Conservation (phyloP, 2,888 invertebrate genomes). For the Hololepta plana region DNA sequence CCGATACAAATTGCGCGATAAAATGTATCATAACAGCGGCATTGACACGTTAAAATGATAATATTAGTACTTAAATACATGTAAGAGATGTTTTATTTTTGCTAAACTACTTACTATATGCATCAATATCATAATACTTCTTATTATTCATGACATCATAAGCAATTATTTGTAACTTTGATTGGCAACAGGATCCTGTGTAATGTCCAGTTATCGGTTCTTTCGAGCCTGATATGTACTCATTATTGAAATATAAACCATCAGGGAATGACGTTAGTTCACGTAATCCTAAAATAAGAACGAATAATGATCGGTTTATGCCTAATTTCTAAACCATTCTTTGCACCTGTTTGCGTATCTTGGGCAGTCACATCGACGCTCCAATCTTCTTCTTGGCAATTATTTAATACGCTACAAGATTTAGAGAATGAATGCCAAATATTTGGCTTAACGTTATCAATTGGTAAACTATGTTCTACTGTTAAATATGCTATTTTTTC, state of each 20-base stretch:
- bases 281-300: constrained; percentile 30
- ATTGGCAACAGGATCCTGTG: constrained; percentile 54
- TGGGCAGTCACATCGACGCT: constrained; percentile 46
- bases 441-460: constrained; percentile 16
- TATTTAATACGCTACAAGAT: constrained; percentile 27
- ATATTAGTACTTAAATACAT: not conserved
- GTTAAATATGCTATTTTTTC: constrained; percentile 27
- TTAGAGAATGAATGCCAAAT: constrained; percentile 25
- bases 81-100: not conserved
- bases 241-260: constrained; percentile 41
- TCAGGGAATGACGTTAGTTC: constrained; percentile 37
- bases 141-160: constrained; percentile 51
- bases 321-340: too few species aligned
- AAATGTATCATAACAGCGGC: not conserved
- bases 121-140: constrained; percentile 42
- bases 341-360: constrained; percentile 49
- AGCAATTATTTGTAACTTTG: constrained; percentile 46
- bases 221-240: constrained; percentile 48
- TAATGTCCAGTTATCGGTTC: constrained; percentile 47
- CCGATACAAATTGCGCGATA: too few species aligned
- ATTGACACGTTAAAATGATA: too few species aligned
- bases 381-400: constrained; percentile 50
- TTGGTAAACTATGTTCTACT: constrained; percentile 17
- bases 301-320: not conserved
- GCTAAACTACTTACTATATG: constrained; percentile 18